Base-by-base conservation (phyloP, 2,888 invertebrate species). In the Calameuta pallipes region DNA sequence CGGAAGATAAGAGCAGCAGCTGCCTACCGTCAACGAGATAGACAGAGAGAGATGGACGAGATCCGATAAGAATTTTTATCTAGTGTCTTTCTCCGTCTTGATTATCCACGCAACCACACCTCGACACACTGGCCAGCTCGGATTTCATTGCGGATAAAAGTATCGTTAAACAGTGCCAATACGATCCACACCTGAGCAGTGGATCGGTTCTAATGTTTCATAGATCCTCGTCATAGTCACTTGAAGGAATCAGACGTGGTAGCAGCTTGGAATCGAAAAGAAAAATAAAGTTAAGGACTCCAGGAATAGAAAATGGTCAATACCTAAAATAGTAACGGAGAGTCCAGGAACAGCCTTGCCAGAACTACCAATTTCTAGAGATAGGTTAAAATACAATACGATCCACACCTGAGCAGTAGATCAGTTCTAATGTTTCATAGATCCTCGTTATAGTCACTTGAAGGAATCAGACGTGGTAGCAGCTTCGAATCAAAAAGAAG, bases 371-470 rank as follows among this genome's bases (percentile, higher is more conserved):
- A 23, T 56, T 56, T 56, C 6, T 23, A 23, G 23, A 56, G 41
- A 74, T 75, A 75, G 77, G 69, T 41, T 79, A 69, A 76, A 78
- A 80, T 82, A 79, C 80, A 23, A 56, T 56, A 23, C 23, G 41
- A 56, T 56, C 41, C 41, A 56, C 23, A 6, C 41, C 15, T 23
- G 23, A 23, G 15, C 41, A 56, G 23, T 56, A 23, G 15, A 56
- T 56, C 41, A 23, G 9, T 56, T 56, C 23, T 23, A 56, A 56
- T 23, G 41, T 23, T 56, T 56, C 41, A 56, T 9, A 23, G 41
- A 56, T 56, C 41, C 41, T 23, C 23, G 23, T 56, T 23, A 56
- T 2, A 23, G 41, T 56, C 41, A 9, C 41, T 56, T 6, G 6
- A 23, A 56, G 15, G 9, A 23, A 15, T 6, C 23, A 23, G 41